phyloP scores from a whole-genome alignment of 2,888 invertebrate species.

The Limnephilus marmoratus region DNA sequence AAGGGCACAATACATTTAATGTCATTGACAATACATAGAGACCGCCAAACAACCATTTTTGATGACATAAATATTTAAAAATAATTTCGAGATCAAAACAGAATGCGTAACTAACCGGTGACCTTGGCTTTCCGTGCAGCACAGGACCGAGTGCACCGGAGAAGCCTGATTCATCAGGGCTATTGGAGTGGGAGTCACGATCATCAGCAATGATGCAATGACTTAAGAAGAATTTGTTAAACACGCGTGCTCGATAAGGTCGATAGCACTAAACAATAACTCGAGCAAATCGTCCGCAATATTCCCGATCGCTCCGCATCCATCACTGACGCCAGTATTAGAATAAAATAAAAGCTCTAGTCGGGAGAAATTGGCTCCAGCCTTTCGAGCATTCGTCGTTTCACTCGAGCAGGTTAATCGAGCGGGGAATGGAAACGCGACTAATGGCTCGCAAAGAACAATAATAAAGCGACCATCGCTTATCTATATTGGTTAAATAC shows the following conservation, averaged over 20 bases:
- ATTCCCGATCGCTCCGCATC: not conserved
- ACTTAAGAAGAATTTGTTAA: too few relatives aligned
- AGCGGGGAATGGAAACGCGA: not conserved
- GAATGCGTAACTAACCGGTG: too few relatives aligned
- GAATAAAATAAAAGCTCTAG: not conserved
- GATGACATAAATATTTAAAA: too few relatives aligned
- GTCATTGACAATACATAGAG: too few relatives aligned
- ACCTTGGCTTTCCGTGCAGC: too few relatives aligned
- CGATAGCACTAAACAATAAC: not conserved
- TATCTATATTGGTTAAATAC: not conserved
- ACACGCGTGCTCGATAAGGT: not conserved
- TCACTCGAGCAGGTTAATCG: not conserved
- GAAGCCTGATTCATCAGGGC: too few relatives aligned
- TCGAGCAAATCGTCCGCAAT: not conserved
- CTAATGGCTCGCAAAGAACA: conserved; percentile 7
- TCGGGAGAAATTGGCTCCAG: not conserved
- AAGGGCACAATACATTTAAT: too few relatives aligned
- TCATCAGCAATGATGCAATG: too few relatives aligned
- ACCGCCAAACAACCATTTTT: too few relatives aligned
- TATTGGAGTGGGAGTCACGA: too few relatives aligned
- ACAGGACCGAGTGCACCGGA: too few relatives aligned
- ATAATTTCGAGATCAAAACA: too few relatives aligned
- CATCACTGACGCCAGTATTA: not conserved
- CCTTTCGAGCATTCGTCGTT: not conserved
- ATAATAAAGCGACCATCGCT: not conserved